phyloP scores from a whole-genome alignment of 2,888 invertebrate genomes.

The Drosophila atroscutellata region DNA sequence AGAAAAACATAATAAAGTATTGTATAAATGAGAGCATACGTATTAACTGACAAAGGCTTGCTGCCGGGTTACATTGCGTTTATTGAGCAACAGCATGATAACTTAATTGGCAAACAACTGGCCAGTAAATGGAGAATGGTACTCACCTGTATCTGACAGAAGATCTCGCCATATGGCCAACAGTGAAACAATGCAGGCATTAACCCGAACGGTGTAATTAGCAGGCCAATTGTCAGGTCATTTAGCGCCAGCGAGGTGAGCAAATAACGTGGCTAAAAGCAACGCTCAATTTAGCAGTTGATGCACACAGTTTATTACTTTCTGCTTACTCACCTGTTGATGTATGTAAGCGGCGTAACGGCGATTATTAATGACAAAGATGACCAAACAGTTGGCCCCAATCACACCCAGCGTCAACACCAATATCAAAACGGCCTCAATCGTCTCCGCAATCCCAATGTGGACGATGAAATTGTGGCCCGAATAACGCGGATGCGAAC shows the following conservation, averaged over 20 bases:
- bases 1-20: not conserved
- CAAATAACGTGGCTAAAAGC: slow-evolving; percentile 91
- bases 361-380: slow-evolving; percentile 93
- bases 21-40: not conserved
- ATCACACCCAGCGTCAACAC: slow-evolving; percentile 92
- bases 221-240: slow-evolving; percentile 93
- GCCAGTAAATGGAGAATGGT: not conserved
- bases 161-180: slow-evolving; percentile 95
- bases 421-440: slow-evolving; percentile 91
- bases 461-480: slow-evolving; percentile 88
- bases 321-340: slow-evolving; percentile 89
- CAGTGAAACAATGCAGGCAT: slow-evolving; percentile 93
- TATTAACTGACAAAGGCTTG: slow-evolving; percentile 14
- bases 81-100: slow-evolving; percentile 28
- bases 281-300: slow-evolving; percentile 4
- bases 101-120: slow-evolving; percentile 27
- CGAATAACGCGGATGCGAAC: slow-evolving; percentile 89
- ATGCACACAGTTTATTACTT: slow-evolving; percentile 3
- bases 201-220: slow-evolving; percentile 94
- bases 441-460: slow-evolving; percentile 89
- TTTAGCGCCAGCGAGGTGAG: slow-evolving; percentile 94
- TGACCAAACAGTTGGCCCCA: slow-evolving; percentile 91
- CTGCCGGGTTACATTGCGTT: slow-evolving; percentile 14
- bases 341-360: slow-evolving; percentile 94
- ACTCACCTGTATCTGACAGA: slow-evolving; percentile 95